phyloP scores from a whole-genome alignment of 2,888 invertebrate genomes.

The Rhagonycha fulva region DNA sequence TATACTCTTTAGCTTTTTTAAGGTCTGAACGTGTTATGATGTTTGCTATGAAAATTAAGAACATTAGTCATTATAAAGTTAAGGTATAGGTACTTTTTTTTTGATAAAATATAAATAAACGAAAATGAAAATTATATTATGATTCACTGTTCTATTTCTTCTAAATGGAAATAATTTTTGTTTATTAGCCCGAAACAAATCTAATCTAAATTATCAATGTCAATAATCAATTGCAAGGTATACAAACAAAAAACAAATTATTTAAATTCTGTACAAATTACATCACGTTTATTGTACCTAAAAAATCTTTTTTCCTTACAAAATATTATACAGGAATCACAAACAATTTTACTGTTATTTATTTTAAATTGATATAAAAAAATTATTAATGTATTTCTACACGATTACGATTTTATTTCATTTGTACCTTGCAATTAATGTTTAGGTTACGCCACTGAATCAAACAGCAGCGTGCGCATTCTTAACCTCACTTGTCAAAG shows the following conservation, averaged over 20 bases:
- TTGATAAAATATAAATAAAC: neutral
- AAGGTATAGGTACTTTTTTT: neutral
- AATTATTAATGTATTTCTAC: too few relatives aligned
- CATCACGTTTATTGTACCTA: too few relatives aligned
- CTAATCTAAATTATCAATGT: neutral
- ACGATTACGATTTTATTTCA: neutral
- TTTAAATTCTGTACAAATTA: neutral
- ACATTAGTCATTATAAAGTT: neutral
- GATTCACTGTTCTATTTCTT: neutral
- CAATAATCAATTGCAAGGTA: neutral
- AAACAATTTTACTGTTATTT: too few relatives aligned
- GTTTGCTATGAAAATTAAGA: neutral
- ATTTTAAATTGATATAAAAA: too few relatives aligned
- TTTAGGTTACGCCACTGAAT: neutral
- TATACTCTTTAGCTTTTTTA: too few relatives aligned
- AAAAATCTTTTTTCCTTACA: too few relatives aligned
- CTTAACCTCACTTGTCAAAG: neutral
- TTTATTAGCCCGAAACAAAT: neutral
- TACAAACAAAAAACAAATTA: too few relatives aligned
- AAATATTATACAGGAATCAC: too few relatives aligned
- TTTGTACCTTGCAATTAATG: neutral
- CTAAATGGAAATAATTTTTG: neutral
- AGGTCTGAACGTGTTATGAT: neutral
- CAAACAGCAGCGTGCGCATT: neutral
- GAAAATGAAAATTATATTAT: neutral